Evolutionary conservation across 1,140 invertebrate species (phyloP).

Genomic region (Zaprionus kolodkinae): DNA sequence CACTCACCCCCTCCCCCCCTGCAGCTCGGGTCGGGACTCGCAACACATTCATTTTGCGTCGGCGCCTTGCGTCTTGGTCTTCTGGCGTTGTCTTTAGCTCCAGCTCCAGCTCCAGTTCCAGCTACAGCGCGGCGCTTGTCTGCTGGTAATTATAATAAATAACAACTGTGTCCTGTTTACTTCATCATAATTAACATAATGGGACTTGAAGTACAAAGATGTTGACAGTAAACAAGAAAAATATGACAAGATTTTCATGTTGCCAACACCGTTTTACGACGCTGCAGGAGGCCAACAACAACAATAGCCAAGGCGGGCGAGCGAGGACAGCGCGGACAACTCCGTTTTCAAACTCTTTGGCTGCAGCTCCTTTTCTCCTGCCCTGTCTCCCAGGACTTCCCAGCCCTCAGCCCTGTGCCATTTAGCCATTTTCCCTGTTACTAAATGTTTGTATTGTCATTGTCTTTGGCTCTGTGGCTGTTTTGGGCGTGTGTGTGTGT

Average conservation of each 20-base stretch:
- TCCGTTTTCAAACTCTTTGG: constrained; percentile 59
- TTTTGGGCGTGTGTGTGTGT: constrained; percentile 11
- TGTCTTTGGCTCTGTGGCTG: constrained; percentile 40
- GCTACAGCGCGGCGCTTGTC: constrained; percentile 53
- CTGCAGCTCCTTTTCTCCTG: constrained; percentile 17
- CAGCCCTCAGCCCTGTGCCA: constrained; percentile 17
- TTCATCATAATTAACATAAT: constrained; percentile 83
- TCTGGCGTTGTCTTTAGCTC: constrained; percentile 43
- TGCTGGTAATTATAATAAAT: constrained; percentile 82
- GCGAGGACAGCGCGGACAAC: constrained; percentile 15
- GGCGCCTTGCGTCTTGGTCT: constrained; percentile 38
- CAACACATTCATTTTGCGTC: constrained; percentile 74
- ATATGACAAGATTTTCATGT: constrained; percentile 83
- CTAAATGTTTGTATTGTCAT: constrained; percentile 72
- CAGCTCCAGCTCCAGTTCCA: constrained; percentile 19
- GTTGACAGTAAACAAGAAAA: constrained; percentile 82
- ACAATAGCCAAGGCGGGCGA: constrained; percentile 5
- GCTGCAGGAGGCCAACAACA: constrained; percentile 32
- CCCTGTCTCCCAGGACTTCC: background rate
- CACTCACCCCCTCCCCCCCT: background rate
- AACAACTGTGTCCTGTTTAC: constrained; percentile 82
- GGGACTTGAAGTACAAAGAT: constrained; percentile 82
- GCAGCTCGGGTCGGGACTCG: constrained; percentile 34
- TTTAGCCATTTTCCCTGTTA: constrained; percentile 67
- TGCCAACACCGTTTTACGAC: constrained; percentile 63